Evolutionary conservation across 1,140 invertebrate species (phyloP).

Genomic region (Bombus confusus): DNA sequence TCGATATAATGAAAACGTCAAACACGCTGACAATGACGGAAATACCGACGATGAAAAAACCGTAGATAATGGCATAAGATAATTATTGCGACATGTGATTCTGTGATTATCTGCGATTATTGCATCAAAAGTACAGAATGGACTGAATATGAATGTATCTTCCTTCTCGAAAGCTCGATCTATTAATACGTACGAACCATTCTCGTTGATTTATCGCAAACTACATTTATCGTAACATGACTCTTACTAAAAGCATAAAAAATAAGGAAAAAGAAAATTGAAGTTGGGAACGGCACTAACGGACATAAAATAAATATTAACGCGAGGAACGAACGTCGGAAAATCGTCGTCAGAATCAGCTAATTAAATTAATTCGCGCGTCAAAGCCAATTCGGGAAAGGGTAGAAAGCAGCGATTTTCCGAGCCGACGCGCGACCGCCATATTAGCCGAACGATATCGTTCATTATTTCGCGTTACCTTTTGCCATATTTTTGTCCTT

Average conservation of each 20-base stretch:
- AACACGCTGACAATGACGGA: background rate
- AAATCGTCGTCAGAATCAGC: slow-evolving; percentile 45
- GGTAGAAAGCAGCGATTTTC: slow-evolving; percentile 38
- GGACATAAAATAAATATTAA: background rate
- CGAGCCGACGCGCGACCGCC: slow-evolving; percentile 36
- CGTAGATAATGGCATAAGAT: background rate
- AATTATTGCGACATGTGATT: background rate
- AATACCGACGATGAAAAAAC: background rate
- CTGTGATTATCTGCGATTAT: background rate
- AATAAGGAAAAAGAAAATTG: background rate
- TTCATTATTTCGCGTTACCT: slow-evolving; percentile 36
- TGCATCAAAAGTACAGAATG: background rate
- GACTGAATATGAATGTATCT: background rate
- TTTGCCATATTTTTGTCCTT: background rate
- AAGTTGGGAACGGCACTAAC: background rate
- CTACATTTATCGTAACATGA: background rate
- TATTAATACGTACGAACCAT: background rate
- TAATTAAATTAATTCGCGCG: slow-evolving; percentile 56
- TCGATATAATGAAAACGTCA: background rate
- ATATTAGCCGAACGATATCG: slow-evolving; percentile 54
- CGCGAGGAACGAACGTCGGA: background rate
- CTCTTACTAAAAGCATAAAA: background rate
- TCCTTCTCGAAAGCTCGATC: background rate
- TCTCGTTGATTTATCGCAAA: slow-evolving; percentile 8
- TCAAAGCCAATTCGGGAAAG: slow-evolving; percentile 30